These are phyloP conservation scores for Acanthopleura granulata DNA, from an alignment of 2,888 invertebrate genomes.

Conservation along the genomic window DNA sequence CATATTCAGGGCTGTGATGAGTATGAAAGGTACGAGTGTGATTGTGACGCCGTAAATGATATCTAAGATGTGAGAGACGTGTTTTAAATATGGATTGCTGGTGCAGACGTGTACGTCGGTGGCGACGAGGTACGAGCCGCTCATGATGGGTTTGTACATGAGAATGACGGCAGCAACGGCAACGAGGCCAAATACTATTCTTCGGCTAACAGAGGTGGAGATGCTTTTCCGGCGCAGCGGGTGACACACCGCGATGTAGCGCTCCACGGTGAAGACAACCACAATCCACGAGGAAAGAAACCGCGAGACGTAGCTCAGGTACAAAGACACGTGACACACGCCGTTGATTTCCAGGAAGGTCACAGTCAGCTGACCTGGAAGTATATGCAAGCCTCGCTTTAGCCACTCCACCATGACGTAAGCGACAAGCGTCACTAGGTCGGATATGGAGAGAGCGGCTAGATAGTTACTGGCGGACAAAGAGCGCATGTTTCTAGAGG, in stretches of 20 bases:
- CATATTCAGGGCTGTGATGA: conserved; percentile 58
- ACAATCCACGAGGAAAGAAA: conserved; percentile 65
- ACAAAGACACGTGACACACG: conserved; percentile 82
- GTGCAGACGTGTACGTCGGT: conserved; percentile 44
- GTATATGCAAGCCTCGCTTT: conserved; percentile 46
- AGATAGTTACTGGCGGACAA: conserved; percentile 83
- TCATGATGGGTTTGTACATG: conserved; percentile 57
- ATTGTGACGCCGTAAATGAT: conserved; percentile 57
- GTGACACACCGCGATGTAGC: conserved; percentile 63
- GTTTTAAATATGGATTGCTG: conserved; percentile 36
- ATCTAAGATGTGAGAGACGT: conserved; percentile 54
- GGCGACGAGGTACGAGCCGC: conserved; percentile 34
- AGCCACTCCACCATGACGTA: conserved; percentile 66
- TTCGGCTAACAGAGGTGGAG: conserved; percentile 48
- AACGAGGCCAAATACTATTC: conserved; percentile 47
- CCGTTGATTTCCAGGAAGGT: conserved; percentile 68
- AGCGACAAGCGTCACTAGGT: conserved; percentile 79
- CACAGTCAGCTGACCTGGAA: conserved; percentile 37
- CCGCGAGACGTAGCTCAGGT: conserved; percentile 73
- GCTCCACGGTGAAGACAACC: conserved; percentile 61
- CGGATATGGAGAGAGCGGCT: conserved; percentile 83
- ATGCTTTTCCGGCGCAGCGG: conserved; percentile 58
- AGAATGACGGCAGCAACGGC: conserved; percentile 41
- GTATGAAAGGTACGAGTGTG: conserved; percentile 60
- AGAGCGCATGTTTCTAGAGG: conserved; percentile 78